Conservation (phyloP, 2,797 vertebrate genomes). For the Glyptemys insculpta region DNA sequence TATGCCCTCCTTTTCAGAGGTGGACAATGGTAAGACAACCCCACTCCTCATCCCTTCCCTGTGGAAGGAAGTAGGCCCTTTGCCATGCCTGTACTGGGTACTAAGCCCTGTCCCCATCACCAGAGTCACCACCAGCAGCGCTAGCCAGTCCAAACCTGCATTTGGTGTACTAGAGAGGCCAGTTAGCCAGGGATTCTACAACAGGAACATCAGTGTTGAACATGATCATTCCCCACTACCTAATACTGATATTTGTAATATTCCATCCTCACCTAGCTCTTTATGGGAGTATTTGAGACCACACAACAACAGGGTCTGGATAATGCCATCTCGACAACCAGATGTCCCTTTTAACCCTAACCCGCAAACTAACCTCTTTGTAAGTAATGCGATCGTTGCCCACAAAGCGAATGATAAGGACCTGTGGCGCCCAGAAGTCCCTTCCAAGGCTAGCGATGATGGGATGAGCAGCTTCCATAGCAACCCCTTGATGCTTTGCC, state of each 20-base stretch:
- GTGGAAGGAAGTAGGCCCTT: not conserved
- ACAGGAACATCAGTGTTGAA: not conserved
- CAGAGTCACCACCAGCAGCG: not conserved
- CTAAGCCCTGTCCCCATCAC: not conserved
- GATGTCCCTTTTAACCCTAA: constrained; percentile 1
- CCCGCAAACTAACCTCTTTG: not conserved
- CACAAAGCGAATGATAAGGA: not conserved
- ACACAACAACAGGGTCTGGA: not conserved
- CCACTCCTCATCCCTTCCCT: not conserved
- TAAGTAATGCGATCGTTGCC: not conserved
- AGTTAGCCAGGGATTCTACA: not conserved
- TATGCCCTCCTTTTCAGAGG: not conserved
- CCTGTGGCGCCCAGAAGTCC: not conserved
- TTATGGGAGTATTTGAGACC: not conserved
- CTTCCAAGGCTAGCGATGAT: not conserved
- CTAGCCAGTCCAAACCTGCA: accelerated
- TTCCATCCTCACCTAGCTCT: not conserved
- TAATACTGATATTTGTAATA: accelerated
- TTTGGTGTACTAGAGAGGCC: not conserved
- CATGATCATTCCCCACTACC: not conserved
- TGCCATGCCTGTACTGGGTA: not conserved
- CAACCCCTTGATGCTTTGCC: accelerated
- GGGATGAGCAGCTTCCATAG: accelerated
- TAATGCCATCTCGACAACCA: not conserved
- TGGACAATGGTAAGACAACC: not conserved